Evolutionary conservation across 2,888 invertebrate genomes (phyloP), one percentile per base, ranked within the genome.

Genomic region (Synergus itoensis): DNA sequence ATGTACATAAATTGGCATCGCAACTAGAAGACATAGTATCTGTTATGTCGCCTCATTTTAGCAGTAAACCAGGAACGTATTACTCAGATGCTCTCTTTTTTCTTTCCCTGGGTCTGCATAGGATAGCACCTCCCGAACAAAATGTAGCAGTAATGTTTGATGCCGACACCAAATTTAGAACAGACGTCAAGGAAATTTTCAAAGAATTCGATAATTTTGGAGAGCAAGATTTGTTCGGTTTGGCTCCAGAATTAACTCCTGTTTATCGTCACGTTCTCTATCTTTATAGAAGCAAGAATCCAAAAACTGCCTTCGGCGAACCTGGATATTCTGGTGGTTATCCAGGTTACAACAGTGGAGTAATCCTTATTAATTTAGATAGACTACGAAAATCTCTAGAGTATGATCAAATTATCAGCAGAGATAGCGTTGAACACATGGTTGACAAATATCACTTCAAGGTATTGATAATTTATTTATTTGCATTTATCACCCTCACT

Each of bases 331-430:
- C 91, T 1, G 91, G 90, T 11, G 95, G 95, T 3, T 95, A 94
- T 87, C 95, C 96, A n/a, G 97, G 97, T 1, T 95, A 96, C 86
- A 97, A 97, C 92, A 96, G 96, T 84, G 97, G 97, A 8, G 96
- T 97, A 1, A 93, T 97, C 53, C 92, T 97, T 63, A 93, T 97
- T 73, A 93, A 96, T 88, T 92, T 97, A 57, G 93, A 95, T 76
- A 94, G 94, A 84, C 94, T 96, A 91, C 92, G 96, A 82, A 91
- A 93, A 77, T 96, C 96, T 0, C 88, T 92, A 43, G 89, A 94
- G 18, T 96, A 95, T 87, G 92, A 94, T 82, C 92, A 93, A 67
- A 93, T 95, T 73, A 92, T 95, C 21, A 93, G 92, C 43, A 93
- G 93, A 77, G 90, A 93, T 18, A 93, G 92, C 85, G 94, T 95